Evolutionary conservation across 2,113 vertebrate species (phyloP), one percentile per base, ranked within the genome.

Genomic region (Leuciscus idus): DNA sequence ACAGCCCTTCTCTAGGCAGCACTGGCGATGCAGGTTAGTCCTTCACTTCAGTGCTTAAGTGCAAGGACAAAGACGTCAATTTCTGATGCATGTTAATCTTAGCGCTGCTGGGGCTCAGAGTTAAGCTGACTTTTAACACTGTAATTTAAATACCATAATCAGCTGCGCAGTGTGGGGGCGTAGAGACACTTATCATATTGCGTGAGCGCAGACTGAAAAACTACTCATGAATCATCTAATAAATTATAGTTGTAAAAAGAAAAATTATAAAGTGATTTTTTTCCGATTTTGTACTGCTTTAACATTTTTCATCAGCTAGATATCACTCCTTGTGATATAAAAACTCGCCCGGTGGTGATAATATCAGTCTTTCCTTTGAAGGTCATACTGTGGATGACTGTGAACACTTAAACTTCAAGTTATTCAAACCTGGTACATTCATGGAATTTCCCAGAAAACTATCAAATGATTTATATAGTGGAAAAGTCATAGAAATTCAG

Each of bases 1-100:
- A 96, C 66, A 96, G 94, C 88, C 93, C 93, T 7, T 95, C 95
- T 62, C 33, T 94, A 1, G 92, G 93, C 89, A 98, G 97, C 90
- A 88, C 92, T 0, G 95, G 95, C 55, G 96, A 98, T 1, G 57
- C 85, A 43, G 97, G 98, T 98, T 74, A 85, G 92, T 80, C 23
- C 19, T 39, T n/a, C 80, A 3, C 19, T 4, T 8, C 61, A 39
- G n/a, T 50, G 15, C 28, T 36, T 1, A 36, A 78, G 10, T 36
- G 23, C 2, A 36, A 57, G 52, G 59, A n/a, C 5, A 79, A 79
- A 59, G 26, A 43, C 3, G 0, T 43, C 21, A 9, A 4, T 79
- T 26, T 61, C 21, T 59, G 11, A 43, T 59, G 52, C 10, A n/a
- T 79, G 43, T 13, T 36, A 36, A 39, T 50, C 12, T 50, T 28